Base-by-base conservation (phyloP, 2,888 invertebrate genomes). In the Ametastegia equiseti region DNA sequence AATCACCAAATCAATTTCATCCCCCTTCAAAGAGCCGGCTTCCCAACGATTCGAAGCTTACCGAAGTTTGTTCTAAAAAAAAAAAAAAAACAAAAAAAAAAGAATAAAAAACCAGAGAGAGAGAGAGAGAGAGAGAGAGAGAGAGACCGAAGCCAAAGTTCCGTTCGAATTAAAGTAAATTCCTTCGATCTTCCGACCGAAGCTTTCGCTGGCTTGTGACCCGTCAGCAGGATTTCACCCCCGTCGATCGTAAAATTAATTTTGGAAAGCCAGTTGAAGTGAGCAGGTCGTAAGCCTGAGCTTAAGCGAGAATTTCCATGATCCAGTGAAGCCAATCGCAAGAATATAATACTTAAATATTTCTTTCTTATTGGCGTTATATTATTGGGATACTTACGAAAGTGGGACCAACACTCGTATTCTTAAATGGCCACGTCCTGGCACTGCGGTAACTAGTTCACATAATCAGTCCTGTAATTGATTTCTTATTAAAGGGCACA, bases 111-210 rank as follows among this genome's bases (percentile, higher is more conserved):
- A 75, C 81, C 30, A 80, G 69, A 60, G 39, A 67, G 67, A 80
- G 80, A 81, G 63, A 65, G 39, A 80, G 79, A 82, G 83, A 79
- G 81, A 69, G 78, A 63, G 69, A 81, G 81, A 80, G 65, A 39
- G 71, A 47, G n/a, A 50, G 54, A 54, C n/a, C 42, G 75, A 47
- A 78, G 78, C 54, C 54, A 75, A 78, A 78, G 78, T 78, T 78
- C 78, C 60, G 78, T 78, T 78, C 60, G 60, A 78, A 78, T 78
- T 78, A 78, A 78, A 78, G 78, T 78, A 78, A 78, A 78, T 78
- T 78, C 78, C 60, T 78, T 75, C 75, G 75, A 75, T 75, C 75
- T 75, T 75, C 45, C 33, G 54, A 75, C 75, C 27, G 78, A 60
- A 60, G 57, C 60, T 78, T 54, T 78, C 78, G 78, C 42, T 78